Percentiles rank a stretch among this genome's conserved stretches.
These are phyloP conservation scores for Heliangelus exortis DNA, from an alignment of 2,797 vertebrate species.

Conservation along the genomic window DNA sequence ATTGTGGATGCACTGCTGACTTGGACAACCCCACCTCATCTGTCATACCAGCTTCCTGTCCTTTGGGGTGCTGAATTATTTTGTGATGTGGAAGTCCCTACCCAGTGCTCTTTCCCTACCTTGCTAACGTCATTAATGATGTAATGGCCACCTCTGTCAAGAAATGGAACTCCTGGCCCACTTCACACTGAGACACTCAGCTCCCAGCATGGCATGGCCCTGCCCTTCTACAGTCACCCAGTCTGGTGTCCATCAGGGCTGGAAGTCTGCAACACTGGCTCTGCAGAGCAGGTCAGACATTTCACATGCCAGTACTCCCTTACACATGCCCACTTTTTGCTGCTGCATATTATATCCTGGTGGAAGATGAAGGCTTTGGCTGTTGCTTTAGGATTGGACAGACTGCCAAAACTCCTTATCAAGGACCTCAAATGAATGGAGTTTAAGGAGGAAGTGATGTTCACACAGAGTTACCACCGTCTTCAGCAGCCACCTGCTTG, in stretches of 20 bases:
- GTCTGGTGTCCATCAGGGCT: background rate
- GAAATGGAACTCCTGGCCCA: background rate
- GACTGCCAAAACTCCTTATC: background rate
- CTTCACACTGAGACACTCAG: background rate
- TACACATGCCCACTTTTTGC: background rate
- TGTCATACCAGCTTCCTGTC: slow-evolving; percentile 1
- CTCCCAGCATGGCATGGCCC: background rate
- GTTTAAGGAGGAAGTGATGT: background rate
- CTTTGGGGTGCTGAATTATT: background rate
- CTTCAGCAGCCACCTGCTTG: background rate
- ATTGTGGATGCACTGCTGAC: background rate
- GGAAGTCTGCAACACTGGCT: background rate
- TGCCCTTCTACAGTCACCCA: background rate
- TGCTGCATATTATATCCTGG: background rate
- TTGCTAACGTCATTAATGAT: background rate
- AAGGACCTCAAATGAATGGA: background rate
- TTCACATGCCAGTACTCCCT: background rate
- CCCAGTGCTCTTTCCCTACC: background rate
- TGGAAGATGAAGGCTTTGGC: background rate
- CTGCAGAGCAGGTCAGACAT: background rate
- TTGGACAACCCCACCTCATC: background rate
- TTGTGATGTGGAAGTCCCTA: background rate
- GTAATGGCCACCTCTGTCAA: background rate
- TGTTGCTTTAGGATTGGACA: background rate
- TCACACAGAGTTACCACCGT: background rate